These are phyloP conservation scores for Cololabis saira DNA, from an alignment of 2,113 vertebrate genomes.

Conservation along the genomic window DNA sequence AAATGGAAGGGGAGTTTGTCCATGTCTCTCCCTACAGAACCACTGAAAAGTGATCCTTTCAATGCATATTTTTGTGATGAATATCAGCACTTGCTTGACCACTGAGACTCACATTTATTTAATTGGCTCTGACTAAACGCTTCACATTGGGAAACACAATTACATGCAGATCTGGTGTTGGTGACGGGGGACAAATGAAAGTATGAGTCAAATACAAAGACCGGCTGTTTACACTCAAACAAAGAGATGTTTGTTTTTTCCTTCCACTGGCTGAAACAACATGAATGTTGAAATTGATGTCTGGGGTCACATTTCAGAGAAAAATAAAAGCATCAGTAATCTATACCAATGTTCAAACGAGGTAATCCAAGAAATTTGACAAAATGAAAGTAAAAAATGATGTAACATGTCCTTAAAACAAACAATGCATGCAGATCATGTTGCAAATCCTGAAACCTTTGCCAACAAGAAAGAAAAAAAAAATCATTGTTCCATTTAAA, in stretches of 20 bases:
- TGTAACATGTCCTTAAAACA: not conserved
- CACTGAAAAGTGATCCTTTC: conserved; percentile 44
- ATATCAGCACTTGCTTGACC: conserved; percentile 23
- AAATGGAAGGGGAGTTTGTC: conserved; percentile 42
- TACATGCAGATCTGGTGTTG: not conserved
- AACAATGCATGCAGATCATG: not conserved
- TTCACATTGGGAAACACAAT: conserved; percentile 6
- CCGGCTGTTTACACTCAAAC: conserved; percentile 19
- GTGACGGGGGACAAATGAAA: conserved; percentile 19
- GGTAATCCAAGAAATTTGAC: not conserved
- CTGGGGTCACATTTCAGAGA: not conserved
- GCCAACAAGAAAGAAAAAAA: not conserved
- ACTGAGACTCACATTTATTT: conserved; percentile 49
- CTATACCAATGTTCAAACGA: conserved; percentile 2
- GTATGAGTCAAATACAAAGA: conserved; percentile 23
- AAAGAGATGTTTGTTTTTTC: not conserved
- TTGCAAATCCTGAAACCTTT: not conserved
- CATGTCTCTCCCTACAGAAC: conserved; percentile 38
- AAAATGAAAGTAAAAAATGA: not conserved
- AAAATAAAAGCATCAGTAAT: not conserved
- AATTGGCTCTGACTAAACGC: conserved; percentile 21
- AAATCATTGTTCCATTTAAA: too few species aligned
- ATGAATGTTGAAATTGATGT: conserved; percentile 8
- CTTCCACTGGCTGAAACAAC: conserved; percentile 9
- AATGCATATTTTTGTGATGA: conserved; percentile 33